Evolutionary conservation across 2,797 vertebrate genomes (phyloP).

Genomic region (Oceanodroma leucorhoa): DNA sequence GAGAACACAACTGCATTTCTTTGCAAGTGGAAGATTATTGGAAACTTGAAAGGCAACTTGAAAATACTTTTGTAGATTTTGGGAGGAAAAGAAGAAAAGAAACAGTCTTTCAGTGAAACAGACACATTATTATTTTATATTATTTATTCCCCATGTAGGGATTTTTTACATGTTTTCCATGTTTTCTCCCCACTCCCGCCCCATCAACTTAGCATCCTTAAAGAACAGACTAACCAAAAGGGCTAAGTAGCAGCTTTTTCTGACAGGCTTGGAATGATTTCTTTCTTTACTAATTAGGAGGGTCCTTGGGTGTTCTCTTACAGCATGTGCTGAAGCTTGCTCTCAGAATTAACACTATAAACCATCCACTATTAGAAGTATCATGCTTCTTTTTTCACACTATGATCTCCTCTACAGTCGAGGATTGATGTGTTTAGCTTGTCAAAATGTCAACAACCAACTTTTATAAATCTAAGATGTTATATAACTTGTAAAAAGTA

Average conservation of each 20-base stretch:
- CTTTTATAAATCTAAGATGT: neutral
- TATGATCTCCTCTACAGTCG: neutral
- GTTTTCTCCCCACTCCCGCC: rapidly evolving
- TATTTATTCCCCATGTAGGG: neutral
- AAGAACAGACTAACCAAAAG: neutral
- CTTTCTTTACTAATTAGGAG: neutral
- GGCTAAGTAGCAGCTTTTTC: neutral
- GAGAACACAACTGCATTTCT: neutral
- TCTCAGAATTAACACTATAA: neutral
- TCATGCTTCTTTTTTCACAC: neutral
- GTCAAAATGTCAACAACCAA: neutral
- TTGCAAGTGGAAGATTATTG: neutral
- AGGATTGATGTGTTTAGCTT: neutral
- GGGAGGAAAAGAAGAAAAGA: neutral
- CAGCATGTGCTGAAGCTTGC: neutral
- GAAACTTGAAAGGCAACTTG: neutral
- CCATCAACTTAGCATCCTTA: neutral
- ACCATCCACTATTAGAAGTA: neutral
- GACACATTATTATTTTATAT: neutral
- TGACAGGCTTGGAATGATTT: neutral
- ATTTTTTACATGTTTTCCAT: neutral
- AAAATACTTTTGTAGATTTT: neutral
- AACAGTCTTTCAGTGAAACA: neutral
- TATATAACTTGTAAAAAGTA: neutral
- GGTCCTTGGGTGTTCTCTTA: neutral